Percentiles rank a stretch among this genome's conserved stretches.
Conservation (phyloP, 2,113 vertebrate species). For the Platichthys stellatus region DNA sequence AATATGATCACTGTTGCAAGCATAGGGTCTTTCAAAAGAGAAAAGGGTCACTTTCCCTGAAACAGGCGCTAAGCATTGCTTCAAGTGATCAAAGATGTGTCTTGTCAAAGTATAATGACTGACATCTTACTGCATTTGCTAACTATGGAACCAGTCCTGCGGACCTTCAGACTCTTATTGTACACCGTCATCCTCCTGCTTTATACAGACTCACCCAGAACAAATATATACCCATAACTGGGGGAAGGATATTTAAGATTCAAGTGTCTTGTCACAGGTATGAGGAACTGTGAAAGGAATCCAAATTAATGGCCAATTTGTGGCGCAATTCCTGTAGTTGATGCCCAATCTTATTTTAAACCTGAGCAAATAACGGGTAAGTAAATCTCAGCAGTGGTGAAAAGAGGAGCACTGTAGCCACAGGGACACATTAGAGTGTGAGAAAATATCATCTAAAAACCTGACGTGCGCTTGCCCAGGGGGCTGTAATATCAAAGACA, state of each 20-base stretch:
- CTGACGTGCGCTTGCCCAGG: neutral
- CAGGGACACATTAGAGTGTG: conserved; percentile 28
- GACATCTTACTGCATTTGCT: no score
- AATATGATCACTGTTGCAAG: conserved; percentile 15
- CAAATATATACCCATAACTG: no score
- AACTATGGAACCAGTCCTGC: no score
- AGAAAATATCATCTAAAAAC: neutral
- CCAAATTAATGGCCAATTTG: conserved; percentile 20
- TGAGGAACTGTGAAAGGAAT: neutral
- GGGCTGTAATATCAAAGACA: conserved; percentile 11
- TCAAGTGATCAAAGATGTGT: no score
- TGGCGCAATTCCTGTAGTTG: neutral
- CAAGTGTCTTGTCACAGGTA: neutral
- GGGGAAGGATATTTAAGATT: no score
- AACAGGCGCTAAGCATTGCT: no score
- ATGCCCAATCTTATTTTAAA: neutral
- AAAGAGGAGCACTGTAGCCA: neutral
- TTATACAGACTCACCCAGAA: no score
- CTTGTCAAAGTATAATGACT: no score
- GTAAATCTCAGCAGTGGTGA: neutral
- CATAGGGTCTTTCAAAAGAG: neutral
- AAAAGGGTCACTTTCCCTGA: neutral
- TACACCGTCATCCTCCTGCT: no score
- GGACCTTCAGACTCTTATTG: no score
- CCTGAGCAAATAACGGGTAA: conserved; percentile 6